Evolutionary conservation across 2,113 vertebrate genomes (phyloP), one percentile per base, ranked within the genome.

Genomic region (Nerophis lumbriciformis): DNA sequence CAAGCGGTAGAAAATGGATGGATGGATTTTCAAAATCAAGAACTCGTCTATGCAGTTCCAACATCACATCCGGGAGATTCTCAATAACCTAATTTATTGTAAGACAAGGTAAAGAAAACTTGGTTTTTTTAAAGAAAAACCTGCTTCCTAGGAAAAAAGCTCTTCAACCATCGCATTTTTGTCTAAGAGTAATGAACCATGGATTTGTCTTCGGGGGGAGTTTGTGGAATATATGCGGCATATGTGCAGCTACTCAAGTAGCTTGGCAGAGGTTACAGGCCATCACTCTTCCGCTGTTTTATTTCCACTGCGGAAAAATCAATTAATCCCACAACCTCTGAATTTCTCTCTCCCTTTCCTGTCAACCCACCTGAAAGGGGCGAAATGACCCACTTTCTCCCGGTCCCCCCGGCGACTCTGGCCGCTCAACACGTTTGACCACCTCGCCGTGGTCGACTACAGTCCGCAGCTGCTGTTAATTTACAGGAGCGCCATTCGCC

Each of bases 371-470:
- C 80, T 78, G 80, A 86, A 69, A 82, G 78, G 61, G 68, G 52
- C 65, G 83, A 85, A 89, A 88, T 87, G 86, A 90, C 90, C 88
- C 87, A 88, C 79, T 89, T 90, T 87, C 78, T 79, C 69, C 69
- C 45, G 56, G 61, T 83, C 81, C 86, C 87, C 73, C 19, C 19
- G 48, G 84, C 68, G 77, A 81, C 76, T 83, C 66, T 48, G 66
- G 12, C 69, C 61, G 77, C 81, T 86, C 80, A 79, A 76, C 73
- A 72, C 74, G 66, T 90, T 86, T 88, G 90, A 90, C 88, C 89
- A 88, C 85, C 87, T 85, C 69, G 81, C 86, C 65, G 66, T 76
- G 78, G 81, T 79, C 65, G 75, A 78, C 84, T 83, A 77, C 81
- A 66, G 75, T 82, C 75, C 76, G 79, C 84, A 87, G 84, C 86